phyloP scores from a whole-genome alignment of 2,888 invertebrate species.

The Prenolepis imparis region DNA sequence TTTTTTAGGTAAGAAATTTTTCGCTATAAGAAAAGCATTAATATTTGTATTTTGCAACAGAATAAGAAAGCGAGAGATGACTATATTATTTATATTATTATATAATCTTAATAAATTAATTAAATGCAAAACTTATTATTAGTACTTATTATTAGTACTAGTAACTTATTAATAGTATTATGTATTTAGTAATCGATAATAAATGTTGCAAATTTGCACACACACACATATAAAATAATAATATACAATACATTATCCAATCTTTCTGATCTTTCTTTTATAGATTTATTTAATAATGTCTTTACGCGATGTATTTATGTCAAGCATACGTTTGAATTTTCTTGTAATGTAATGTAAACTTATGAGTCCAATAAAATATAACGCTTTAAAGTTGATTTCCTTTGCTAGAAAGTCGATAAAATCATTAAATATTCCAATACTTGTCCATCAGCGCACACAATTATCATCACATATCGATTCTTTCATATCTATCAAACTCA shows the following conservation, averaged over 20 bases:
- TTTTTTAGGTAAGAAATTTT: conserved; percentile 78
- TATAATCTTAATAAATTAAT: neutral
- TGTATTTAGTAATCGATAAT: neutral
- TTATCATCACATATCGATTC: conserved; percentile 39
- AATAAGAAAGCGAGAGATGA: neutral
- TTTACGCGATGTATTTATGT: conserved; percentile 27
- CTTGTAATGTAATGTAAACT: conserved; percentile 16
- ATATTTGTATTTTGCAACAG: neutral
- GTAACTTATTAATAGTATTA: neutral
- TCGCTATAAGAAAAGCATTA: neutral
- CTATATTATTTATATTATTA: neutral
- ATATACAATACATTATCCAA: neutral
- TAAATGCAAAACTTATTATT: neutral
- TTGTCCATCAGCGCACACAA: conserved; percentile 28
- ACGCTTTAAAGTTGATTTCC: conserved; percentile 6
- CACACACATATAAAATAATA: neutral
- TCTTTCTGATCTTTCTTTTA: neutral
- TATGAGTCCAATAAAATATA: conserved; percentile 21
- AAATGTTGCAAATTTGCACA: neutral
- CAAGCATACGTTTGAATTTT: conserved; percentile 15
- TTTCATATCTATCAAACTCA: conserved; percentile 15
- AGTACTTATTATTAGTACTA: neutral
- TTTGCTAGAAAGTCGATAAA: conserved; percentile 24
- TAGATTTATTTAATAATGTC: neutral
- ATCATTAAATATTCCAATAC: conserved; percentile 33